Base-by-base conservation (phyloP, 2,888 invertebrate genomes). In the Nymphalis polychloros region DNA sequence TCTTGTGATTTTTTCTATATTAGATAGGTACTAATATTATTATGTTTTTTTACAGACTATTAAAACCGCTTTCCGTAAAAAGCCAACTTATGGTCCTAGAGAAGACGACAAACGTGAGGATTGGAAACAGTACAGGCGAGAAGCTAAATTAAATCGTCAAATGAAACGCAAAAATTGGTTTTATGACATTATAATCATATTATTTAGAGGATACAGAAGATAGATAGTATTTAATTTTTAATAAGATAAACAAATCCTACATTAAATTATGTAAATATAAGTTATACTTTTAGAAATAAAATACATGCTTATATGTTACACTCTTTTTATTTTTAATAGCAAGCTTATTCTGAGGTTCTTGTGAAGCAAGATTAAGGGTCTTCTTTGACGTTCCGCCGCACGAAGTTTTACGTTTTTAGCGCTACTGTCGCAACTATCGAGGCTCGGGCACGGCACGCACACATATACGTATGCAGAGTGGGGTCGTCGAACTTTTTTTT, bases 41-140 rank as follows among this genome's bases (percentile, higher is more conserved):
- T 62, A 16, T 27, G 47, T 53, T 52, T 65, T 41, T 59, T 78
- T 79, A n/a, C 85, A 94, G 94, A 91, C 89, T 67, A 77, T 93
- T 52, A 87, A 78, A 71, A 79, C 79, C 5, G 78, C 93, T 0
- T 90, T 94, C 78, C 81, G 88, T 52, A 89, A 93, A 52, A 91
- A 89, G 59, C 67, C 76, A 8, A 84, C 80, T 0, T 91, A 90
- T 68, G 91, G 91, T 0, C 96, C 96, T 0, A 85, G 86, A 10
- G 93, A 94, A 69, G 83, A 87, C 0, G 85, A 90, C 41, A 87
- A 84, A 0, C 89, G 87, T 47, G 91, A 92, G 41, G 93, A 94
- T 72, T 96, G 95, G 95, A 80, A 81, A 1, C 87, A 91, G n/a
- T 95, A 93, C 79, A 93, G 94, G 68, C 84, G 79, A 1, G 84